Evolutionary conservation across 2,888 invertebrate genomes (phyloP).

Genomic region (Drosophila borborema): DNA sequence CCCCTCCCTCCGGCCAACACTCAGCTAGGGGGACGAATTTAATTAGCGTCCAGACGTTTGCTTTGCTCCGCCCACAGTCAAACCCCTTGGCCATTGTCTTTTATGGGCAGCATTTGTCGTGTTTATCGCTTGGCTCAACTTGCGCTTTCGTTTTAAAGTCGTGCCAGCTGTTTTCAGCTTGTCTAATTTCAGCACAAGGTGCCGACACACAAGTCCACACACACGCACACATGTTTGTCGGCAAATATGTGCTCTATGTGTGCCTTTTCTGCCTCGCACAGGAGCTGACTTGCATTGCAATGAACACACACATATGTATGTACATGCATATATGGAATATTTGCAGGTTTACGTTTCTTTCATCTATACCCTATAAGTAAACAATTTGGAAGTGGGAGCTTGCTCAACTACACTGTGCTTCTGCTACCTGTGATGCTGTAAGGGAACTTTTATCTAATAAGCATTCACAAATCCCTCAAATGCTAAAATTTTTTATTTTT

Average conservation of each 20-base stretch:
- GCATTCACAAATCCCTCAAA: background rate
- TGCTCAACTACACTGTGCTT: background rate
- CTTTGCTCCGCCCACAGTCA: background rate
- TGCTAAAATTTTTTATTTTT: too few species aligned
- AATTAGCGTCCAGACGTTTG: slow-evolving; percentile 51
- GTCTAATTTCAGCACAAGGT: slow-evolving; percentile 47
- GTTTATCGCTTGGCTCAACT: slow-evolving; percentile 45
- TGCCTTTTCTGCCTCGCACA: slow-evolving; percentile 14
- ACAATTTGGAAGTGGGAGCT: background rate
- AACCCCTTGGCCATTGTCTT: slow-evolving; percentile 39
- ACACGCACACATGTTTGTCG: slow-evolving; percentile 11
- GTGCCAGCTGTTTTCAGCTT: slow-evolving; percentile 31
- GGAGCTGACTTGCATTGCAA: slow-evolving; percentile 25
- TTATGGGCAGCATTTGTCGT: slow-evolving; percentile 34
- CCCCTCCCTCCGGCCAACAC: background rate
- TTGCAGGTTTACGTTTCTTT: background rate
- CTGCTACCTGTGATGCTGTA: background rate
- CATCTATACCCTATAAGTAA: slow-evolving; percentile 14
- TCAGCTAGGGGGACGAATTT: slow-evolving; percentile 40
- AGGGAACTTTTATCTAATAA: background rate
- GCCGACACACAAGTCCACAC: slow-evolving; percentile 27
- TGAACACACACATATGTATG: slow-evolving; percentile 21
- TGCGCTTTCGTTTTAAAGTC: slow-evolving; percentile 50
- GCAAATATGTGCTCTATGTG: slow-evolving; percentile 32
- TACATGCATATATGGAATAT: slow-evolving; percentile 10